Conservation (phyloP, 2,888 invertebrate species). For the Acleris holmiana region DNA sequence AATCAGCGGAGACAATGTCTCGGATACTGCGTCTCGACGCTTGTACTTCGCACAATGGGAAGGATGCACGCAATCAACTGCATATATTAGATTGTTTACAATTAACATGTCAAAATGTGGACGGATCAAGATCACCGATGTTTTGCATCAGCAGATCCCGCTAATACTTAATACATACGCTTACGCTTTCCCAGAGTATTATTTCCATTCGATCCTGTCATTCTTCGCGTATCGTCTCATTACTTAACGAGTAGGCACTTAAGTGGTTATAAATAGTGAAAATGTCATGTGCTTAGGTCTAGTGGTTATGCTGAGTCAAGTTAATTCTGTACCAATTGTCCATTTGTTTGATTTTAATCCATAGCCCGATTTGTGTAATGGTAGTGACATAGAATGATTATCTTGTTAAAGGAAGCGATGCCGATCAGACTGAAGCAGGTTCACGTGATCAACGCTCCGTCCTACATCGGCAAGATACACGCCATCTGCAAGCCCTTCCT, state of each 20-base stretch:
- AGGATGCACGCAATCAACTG: conserved; percentile 5
- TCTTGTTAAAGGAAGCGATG: conserved; percentile 86
- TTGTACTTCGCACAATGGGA: background rate
- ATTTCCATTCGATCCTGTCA: no score
- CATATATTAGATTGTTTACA: conserved; percentile 1
- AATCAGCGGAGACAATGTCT: background rate
- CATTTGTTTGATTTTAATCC: no score
- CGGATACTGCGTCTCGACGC: background rate
- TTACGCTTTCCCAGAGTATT: no score
- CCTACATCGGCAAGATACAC: conserved; percentile 87
- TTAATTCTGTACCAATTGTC: no score
- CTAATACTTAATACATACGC: no score
- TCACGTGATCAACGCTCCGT: conserved; percentile 87
- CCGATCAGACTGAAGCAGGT: conserved; percentile 88
- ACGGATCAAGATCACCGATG: background rate
- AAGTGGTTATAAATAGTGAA: no score
- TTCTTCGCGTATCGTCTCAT: no score
- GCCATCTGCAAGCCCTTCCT: conserved; percentile 87
- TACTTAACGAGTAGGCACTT: no score
- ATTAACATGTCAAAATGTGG: background rate
- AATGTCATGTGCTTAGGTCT: no score
- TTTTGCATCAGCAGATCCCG: background rate
- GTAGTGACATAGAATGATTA: background rate
- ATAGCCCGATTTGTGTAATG: no score
- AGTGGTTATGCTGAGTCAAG: no score